Percentiles rank a stretch among this genome's conserved stretches.
Evolutionary conservation across 2,888 invertebrate species (phyloP).

Genomic region (Drosophila birchii): DNA sequence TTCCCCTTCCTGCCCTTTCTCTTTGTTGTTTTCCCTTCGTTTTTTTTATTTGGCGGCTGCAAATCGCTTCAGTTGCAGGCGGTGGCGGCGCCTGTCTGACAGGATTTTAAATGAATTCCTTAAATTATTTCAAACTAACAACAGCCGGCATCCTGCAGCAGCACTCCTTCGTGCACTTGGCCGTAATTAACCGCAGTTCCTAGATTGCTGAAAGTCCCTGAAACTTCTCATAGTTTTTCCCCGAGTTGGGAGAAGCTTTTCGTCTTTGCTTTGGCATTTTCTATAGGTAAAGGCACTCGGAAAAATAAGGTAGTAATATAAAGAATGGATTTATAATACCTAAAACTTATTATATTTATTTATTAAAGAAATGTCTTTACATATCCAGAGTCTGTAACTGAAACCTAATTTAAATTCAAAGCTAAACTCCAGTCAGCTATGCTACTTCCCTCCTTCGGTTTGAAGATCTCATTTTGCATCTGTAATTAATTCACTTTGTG

Average conservation of each 20-base stretch:
- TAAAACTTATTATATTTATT: too few species aligned
- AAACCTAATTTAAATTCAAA: not conserved
- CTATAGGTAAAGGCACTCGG: not conserved
- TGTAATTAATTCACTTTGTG: slow-evolving; percentile 63
- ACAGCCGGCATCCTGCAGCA: slow-evolving; percentile 26
- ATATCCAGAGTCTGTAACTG: not conserved
- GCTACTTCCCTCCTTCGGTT: not conserved
- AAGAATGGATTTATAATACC: not conserved
- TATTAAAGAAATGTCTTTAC: too few species aligned
- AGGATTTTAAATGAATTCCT: slow-evolving; percentile 36
- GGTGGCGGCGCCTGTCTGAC: slow-evolving; percentile 23
- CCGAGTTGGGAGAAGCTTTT: not conserved
- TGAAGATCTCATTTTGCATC: slow-evolving; percentile 50
- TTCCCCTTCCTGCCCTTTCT: slow-evolving; percentile 1
- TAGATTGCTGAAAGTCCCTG: slow-evolving; percentile 2
- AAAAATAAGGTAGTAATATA: not conserved
- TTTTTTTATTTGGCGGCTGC: slow-evolving; percentile 2
- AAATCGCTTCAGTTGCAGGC: slow-evolving; percentile 24
- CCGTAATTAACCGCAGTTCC: slow-evolving; percentile 45
- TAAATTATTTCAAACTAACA: slow-evolving; percentile 32
- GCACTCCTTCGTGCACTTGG: slow-evolving; percentile 19
- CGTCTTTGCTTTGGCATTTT: slow-evolving; percentile 11
- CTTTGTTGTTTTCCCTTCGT: slow-evolving; percentile 40
- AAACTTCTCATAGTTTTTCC: slow-evolving; percentile 15
- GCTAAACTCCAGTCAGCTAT: not conserved